phyloP scores from a whole-genome alignment of 2,797 vertebrate species.

The Tympanoctomys barrerae region DNA sequence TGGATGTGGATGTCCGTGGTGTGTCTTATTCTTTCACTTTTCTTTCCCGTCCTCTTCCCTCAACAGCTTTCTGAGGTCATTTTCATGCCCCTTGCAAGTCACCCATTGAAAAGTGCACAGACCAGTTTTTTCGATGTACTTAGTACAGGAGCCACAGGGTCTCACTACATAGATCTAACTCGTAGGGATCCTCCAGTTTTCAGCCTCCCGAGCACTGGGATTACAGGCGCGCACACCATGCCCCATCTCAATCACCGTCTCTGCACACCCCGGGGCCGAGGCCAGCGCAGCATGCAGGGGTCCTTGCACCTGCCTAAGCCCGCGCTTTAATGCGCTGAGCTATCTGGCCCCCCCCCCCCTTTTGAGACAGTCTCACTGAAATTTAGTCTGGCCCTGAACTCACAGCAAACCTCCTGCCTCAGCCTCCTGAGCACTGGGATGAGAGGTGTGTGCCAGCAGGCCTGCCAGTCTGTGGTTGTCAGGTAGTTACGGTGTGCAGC shows the following conservation, averaged over 20 bases:
- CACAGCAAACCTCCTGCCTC: neutral
- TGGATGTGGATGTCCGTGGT: neutral
- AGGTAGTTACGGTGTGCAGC: rapidly evolving
- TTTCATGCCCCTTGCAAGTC: rapidly evolving
- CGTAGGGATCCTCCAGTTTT: no score
- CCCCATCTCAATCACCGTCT: no score
- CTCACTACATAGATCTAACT: no score
- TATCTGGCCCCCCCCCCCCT: neutral
- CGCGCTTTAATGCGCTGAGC: no score
- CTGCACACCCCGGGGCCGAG: no score
- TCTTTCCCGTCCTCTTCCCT: neutral
- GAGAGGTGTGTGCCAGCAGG: no score
- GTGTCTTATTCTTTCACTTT: neutral
- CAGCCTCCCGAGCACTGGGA: no score
- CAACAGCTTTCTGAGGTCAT: neutral
- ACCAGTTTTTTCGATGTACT: neutral
- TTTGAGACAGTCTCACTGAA: neutral
- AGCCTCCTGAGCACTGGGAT: neutral
- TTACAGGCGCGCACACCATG: no score
- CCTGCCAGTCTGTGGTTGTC: neutral
- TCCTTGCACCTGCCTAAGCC: no score
- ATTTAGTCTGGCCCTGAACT: neutral
- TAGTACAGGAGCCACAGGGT: no score
- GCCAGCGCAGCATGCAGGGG: no score
- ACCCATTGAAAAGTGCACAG: rapidly evolving